phyloP scores from a whole-genome alignment of 2,888 invertebrate species.

The Rotaria sp. region DNA sequence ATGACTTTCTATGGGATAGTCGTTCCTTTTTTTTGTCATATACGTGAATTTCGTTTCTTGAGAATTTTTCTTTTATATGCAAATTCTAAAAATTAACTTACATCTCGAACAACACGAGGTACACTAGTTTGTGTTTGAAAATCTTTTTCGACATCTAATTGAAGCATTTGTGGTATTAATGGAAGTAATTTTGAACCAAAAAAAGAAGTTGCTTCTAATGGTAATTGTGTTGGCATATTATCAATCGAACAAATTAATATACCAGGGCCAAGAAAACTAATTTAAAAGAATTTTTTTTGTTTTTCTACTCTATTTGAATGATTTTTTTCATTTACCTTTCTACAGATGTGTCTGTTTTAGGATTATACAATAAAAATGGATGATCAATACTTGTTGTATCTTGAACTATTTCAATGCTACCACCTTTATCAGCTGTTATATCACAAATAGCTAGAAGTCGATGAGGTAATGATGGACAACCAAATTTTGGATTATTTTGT shows the following conservation, averaged over 20 bases:
- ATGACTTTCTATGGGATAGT: too few relatives aligned
- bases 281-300: slow-evolving; percentile 40
- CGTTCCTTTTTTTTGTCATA: too few relatives aligned
- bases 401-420: slow-evolving; percentile 97
- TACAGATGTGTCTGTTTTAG: slow-evolving; percentile 89
- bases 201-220: slow-evolving; percentile 89
- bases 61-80: too few relatives aligned
- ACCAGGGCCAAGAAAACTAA: slow-evolving; percentile 84
- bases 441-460: slow-evolving; percentile 75
- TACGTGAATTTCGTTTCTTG: too few relatives aligned
- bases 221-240: slow-evolving; percentile 99
- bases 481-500: slow-evolving; percentile 64
- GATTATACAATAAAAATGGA: slow-evolving; percentile 97
- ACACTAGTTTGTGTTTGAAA: slow-evolving; percentile 34
- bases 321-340: slow-evolving; percentile 65
- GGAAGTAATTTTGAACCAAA: slow-evolving; percentile 88
- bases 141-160: slow-evolving; percentile 28
- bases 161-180: slow-evolving; percentile 74
- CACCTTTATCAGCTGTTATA: slow-evolving; percentile 96
- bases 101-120: not conserved
- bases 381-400: slow-evolving; percentile 99
- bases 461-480: slow-evolving; percentile 53
- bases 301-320: too few relatives aligned
- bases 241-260: slow-evolving; percentile 98
- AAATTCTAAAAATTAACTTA: not conserved